Base-by-base conservation (phyloP, 2,113 vertebrate species). In the Thinocorus orbignyianus region DNA sequence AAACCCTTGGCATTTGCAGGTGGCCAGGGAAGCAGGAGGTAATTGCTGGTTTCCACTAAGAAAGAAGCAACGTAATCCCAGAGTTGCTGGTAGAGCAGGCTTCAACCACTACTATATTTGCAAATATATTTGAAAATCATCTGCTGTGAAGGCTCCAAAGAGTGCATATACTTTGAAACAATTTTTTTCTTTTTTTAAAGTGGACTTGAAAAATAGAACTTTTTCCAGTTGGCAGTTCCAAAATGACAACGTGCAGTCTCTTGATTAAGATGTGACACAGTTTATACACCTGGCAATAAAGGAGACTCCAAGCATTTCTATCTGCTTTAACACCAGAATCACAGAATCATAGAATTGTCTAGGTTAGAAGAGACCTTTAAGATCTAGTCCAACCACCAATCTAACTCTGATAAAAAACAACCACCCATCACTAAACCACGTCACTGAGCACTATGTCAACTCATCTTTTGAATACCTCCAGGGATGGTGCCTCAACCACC, bases 101-200 rank as follows among this genome's bases (percentile, higher is more conserved):
- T 94, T 79, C 70, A 89, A 35, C 39, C 4, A 28, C 44, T n/a
- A 10, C 26, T 51, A 23, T 23, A 68, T 33, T 20, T 83, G 62
- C 91, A 96, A 91, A 85, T 46, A 28, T 20, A 71, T 25, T 19
- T 83, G 68, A 94, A 95, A 92, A 83, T 65, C 44, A 80, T 54
- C 58, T 25, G 6, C n/a, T 70, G 54, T 44, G 30, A 94, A 76
- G 60, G 22, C 31, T 85, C 54, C 33, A 58, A 76, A 88, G 54
- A 61, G 25, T 25, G 13, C 17, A 7, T 8, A 49, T 20, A 58
- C 33, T 84, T 11, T 25, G 31, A 41, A 19, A 19, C 17, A n/a
- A n/a, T 18, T 28, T 24, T 35, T 23, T 57, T 17, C 10, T 13
- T 66, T 41, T 73, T 72, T 42, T 74, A 7, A 77, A 92, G 54